A percentile compares a stretch with the other conserved stretches of the same genome.
Evolutionary conservation across 2,797 vertebrate genomes (phyloP).

Genomic region (Onychomys torridus): DNA sequence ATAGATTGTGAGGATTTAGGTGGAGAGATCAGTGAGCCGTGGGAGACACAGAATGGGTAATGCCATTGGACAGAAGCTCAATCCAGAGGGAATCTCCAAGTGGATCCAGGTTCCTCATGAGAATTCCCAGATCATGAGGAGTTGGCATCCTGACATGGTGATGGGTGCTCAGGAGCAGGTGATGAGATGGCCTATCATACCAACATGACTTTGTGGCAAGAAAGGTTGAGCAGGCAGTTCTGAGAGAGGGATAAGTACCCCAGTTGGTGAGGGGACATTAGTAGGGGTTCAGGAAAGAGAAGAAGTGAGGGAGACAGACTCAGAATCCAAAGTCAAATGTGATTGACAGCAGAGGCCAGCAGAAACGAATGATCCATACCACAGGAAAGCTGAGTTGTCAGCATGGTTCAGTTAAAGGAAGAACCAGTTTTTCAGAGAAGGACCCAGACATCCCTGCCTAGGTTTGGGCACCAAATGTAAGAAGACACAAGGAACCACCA

Average conservation of each 20-base stretch:
- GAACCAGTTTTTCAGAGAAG: not conserved
- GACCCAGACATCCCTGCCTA: not conserved
- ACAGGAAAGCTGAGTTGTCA: not conserved
- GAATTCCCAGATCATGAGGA: not conserved
- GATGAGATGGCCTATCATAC: not conserved
- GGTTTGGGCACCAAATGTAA: not conserved
- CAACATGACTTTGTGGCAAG: not conserved
- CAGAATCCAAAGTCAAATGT: not conserved
- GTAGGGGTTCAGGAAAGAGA: not conserved
- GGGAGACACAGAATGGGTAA: not conserved
- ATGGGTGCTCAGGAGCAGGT: not conserved
- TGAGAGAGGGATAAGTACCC: not conserved
- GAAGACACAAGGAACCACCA: not conserved
- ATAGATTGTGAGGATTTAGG: not conserved
- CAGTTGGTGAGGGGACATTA: too few species aligned
- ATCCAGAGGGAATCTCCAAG: not conserved
- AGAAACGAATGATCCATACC: not conserved
- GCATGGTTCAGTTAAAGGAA: not conserved
- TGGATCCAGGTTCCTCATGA: not conserved
- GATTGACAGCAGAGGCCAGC: not conserved
- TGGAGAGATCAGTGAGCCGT: not conserved
- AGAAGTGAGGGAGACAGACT: not conserved
- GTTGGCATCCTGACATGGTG: not conserved
- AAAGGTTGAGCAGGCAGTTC: not conserved
- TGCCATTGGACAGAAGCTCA: not conserved